These are phyloP conservation scores for Pagrus major DNA, from an alignment of 2,113 vertebrate species.

Conservation along the genomic window DNA sequence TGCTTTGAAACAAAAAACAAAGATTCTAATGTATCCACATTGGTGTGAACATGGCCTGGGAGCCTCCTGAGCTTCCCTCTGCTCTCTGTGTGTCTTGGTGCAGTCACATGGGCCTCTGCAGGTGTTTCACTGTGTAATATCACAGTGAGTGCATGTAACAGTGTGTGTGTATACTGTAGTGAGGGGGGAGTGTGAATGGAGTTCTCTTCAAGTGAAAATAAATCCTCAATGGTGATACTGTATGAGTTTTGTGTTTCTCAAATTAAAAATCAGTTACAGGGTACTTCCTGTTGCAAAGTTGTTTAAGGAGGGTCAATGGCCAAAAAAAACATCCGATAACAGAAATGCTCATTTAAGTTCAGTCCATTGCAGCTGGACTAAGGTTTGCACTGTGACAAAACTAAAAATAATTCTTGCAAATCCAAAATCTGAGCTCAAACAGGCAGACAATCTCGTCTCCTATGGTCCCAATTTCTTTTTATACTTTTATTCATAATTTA, in stretches of 20 bases:
- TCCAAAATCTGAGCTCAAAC: background rate
- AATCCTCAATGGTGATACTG: background rate
- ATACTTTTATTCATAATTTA: background rate
- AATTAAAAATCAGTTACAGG: background rate
- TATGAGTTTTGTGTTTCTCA: background rate
- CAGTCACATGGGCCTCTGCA: conserved; percentile 27
- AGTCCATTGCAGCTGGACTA: conserved; percentile 2
- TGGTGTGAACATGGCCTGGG: background rate
- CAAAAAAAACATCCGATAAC: background rate
- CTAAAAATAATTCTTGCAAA: background rate
- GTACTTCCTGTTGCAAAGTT: background rate
- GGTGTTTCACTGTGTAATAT: background rate
- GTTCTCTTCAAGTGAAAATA: background rate
- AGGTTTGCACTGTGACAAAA: background rate
- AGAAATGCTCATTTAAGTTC: background rate
- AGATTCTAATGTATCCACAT: background rate
- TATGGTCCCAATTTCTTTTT: background rate
- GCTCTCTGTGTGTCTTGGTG: background rate
- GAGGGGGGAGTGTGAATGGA: conserved; percentile 1
- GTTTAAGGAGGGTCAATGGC: too few species aligned
- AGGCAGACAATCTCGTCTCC: background rate
- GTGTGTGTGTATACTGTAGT: background rate
- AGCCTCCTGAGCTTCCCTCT: background rate
- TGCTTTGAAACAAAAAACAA: background rate
- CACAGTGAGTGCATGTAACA: background rate